phyloP scores from a whole-genome alignment of 2,797 vertebrate species.

The Xiphorhynchus erythropygius region DNA sequence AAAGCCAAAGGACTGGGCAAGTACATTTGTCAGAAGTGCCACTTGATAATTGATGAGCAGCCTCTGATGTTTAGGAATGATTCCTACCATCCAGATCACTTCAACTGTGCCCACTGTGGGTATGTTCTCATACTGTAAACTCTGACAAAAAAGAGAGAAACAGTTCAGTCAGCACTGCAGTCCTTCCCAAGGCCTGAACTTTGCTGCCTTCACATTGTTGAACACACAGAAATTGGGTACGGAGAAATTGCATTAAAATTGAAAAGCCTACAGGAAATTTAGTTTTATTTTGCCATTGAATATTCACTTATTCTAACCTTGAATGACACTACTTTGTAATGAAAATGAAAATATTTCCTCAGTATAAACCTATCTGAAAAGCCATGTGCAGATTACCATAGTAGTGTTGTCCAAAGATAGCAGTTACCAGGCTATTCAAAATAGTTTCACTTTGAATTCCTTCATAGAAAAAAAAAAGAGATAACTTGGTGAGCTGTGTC shows the following conservation, averaged over 20 bases:
- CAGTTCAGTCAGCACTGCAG: neutral
- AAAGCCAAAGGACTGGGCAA: conserved; percentile 81
- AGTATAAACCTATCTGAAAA: neutral
- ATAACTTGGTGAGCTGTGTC: neutral
- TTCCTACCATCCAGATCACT: conserved; percentile 79
- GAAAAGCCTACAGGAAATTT: neutral
- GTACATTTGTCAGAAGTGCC: conserved; percentile 80
- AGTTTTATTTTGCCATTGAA: neutral
- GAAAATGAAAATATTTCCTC: neutral
- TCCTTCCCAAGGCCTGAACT: neutral
- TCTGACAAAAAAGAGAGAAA: neutral
- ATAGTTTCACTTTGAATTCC: neutral
- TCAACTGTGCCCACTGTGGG: conserved; percentile 81
- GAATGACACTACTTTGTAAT: neutral
- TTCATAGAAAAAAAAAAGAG: neutral
- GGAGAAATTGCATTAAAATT: neutral
- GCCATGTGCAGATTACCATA: neutral
- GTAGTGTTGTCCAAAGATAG: neutral
- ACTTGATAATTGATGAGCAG: conserved; percentile 79
- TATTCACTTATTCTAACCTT: neutral
- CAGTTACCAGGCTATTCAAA: neutral
- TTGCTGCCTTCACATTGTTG: neutral
- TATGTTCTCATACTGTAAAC: conserved; percentile 30
- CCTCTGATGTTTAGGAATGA: conserved; percentile 79
- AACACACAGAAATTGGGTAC: neutral